phyloP scores from a whole-genome alignment of 2,888 invertebrate genomes.

The Ormyrus nitidulus region DNA sequence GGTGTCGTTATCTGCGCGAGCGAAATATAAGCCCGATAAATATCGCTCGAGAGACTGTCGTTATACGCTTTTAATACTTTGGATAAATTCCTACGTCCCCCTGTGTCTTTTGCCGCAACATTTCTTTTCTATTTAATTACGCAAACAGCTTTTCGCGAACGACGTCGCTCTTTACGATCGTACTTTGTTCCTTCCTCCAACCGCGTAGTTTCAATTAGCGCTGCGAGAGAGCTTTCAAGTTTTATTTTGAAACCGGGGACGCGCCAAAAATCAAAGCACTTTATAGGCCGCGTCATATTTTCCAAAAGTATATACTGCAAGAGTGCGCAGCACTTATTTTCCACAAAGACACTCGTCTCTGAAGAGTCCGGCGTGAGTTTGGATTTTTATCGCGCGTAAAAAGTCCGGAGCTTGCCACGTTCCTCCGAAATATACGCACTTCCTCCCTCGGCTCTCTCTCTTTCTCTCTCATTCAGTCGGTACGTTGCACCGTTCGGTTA shows the following conservation, averaged over 20 bases:
- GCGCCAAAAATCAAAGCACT: neutral
- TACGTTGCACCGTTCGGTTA: neutral
- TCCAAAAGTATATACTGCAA: neutral
- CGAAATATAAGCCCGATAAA: slow-evolving; percentile 28
- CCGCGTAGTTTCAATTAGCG: neutral
- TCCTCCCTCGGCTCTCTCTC: neutral
- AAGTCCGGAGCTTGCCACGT: slow-evolving; percentile 31
- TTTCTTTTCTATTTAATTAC: too few relatives aligned
- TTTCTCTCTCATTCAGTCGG: neutral
- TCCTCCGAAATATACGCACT: slow-evolving; percentile 56
- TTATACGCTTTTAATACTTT: slow-evolving; percentile 37
- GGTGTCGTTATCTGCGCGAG: slow-evolving; percentile 34
- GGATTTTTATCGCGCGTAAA: slow-evolving; percentile 63
- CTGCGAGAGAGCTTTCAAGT: neutral
- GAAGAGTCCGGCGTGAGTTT: too few relatives aligned
- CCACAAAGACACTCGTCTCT: too few relatives aligned
- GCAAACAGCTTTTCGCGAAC: too few relatives aligned
- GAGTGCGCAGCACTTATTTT: slow-evolving; percentile 30
- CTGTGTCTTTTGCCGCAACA: neutral
- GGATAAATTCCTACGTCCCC: slow-evolving; percentile 18
- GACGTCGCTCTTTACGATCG: neutral
- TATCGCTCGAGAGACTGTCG: slow-evolving; percentile 38
- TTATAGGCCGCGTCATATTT: neutral
- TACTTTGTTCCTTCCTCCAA: neutral
- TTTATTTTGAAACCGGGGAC: too few relatives aligned